These are phyloP conservation scores for Aplodontia rufa DNA, from an alignment of 2,113 vertebrate species.

Conservation along the genomic window DNA sequence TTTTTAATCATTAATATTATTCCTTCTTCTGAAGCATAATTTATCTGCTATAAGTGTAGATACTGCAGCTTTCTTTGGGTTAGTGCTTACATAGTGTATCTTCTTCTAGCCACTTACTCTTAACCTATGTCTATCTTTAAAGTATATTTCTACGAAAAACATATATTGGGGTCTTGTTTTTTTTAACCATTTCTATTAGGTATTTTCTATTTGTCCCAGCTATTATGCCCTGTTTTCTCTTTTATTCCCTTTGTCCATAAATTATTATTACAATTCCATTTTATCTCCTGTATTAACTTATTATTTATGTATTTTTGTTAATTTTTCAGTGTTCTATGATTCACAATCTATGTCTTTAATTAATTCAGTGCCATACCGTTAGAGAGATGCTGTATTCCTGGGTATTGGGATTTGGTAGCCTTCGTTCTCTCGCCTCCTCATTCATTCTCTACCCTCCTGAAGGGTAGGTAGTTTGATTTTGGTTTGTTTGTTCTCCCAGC, in stretches of 20 bases:
- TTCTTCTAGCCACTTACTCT: not conserved
- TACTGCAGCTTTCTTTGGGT: not conserved
- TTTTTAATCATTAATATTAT: not conserved
- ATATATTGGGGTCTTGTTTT: not conserved
- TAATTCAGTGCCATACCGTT: not conserved
- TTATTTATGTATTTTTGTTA: not conserved
- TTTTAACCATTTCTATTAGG: not conserved
- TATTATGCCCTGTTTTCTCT: not conserved
- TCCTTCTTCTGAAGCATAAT: not conserved
- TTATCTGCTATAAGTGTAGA: not conserved
- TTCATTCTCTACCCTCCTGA: not conserved
- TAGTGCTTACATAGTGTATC: not conserved
- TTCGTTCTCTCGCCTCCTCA: not conserved
- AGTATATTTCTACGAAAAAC: not conserved
- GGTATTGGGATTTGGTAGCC: not conserved
- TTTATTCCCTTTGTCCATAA: not conserved
- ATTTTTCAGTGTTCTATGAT: not conserved
- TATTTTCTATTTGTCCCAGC: not conserved
- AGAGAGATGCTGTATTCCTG: not conserved
- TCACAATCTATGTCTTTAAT: not conserved
- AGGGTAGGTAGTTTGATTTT: not conserved
- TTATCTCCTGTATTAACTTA: not conserved
- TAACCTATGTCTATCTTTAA: not conserved
- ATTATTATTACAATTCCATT: not conserved
- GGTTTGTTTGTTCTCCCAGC: not conserved